Evolutionary conservation across 2,888 invertebrate genomes (phyloP).

Genomic region (Cyclophora punctaria): DNA sequence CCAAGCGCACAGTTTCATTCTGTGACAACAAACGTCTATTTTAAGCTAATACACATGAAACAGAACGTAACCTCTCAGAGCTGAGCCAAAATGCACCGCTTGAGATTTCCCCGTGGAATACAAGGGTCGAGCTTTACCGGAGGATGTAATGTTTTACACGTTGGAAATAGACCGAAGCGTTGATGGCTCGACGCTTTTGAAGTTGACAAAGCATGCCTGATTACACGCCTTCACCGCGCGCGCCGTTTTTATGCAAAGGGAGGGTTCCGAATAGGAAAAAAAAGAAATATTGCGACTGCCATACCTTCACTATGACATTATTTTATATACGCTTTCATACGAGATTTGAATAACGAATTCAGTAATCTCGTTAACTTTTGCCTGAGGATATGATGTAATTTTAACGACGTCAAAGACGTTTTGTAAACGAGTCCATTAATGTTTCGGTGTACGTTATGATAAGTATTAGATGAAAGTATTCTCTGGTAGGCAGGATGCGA

Average conservation of each 20-base stretch:
- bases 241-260: slow-evolving; percentile 1
- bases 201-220: slow-evolving; percentile 31
- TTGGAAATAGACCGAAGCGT: slow-evolving; percentile 26
- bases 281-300: slow-evolving; percentile 1
- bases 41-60: slow-evolving; percentile 1
- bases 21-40: slow-evolving; percentile 5
- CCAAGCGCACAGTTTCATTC: slow-evolving; percentile 3
- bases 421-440: too few species aligned
- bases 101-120: slow-evolving; percentile 24
- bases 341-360: too few species aligned
- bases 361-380: too few species aligned
- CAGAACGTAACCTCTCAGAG: background rate
- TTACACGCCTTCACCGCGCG: slow-evolving; percentile 7
- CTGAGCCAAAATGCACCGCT: slow-evolving; percentile 17
- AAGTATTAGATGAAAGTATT: background rate
- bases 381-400: too few species aligned
- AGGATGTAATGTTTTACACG: slow-evolving; percentile 25
- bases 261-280: background rate
- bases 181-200: slow-evolving; percentile 31
- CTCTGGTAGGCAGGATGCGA: slow-evolving; percentile 18
- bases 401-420: too few species aligned
- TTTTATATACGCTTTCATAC: too few species aligned
- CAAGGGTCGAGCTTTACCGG: slow-evolving; percentile 20
- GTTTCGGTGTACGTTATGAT: too few species aligned
- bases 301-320: background rate